A percentile compares a stretch with the other conserved stretches of the same genome.
phyloP scores from a whole-genome alignment of 2,797 vertebrate species.

The Pseudopleuronectes americanus region DNA sequence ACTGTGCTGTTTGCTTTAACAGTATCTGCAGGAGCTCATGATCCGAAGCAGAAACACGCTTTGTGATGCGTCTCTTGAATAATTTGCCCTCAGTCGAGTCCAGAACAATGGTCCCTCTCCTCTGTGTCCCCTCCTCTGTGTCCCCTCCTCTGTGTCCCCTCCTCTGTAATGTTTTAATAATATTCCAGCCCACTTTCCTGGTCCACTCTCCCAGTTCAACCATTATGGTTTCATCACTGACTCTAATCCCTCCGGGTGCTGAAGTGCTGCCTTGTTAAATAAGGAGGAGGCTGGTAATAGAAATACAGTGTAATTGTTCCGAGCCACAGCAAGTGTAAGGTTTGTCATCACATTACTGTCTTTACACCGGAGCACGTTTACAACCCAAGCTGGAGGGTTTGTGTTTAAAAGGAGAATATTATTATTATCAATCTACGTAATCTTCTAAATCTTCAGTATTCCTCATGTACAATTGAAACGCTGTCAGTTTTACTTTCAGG shows the following conservation, averaged over 20 bases:
- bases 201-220: slow-evolving; percentile 72
- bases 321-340: slow-evolving; percentile 69
- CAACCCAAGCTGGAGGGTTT: slow-evolving; percentile 47
- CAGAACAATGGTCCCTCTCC: slow-evolving; percentile 40
- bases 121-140: slow-evolving; percentile 45
- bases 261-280: slow-evolving; percentile 78
- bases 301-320: slow-evolving; percentile 77
- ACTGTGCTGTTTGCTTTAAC: not conserved
- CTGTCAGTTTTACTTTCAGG: not conserved
- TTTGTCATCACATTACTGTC: slow-evolving; percentile 68
- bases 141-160: slow-evolving; percentile 36
- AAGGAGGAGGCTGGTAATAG: slow-evolving; percentile 73
- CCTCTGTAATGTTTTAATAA: slow-evolving; percentile 68
- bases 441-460: not conserved
- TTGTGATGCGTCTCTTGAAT: not conserved
- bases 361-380: slow-evolving; percentile 49
- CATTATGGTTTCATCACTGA: slow-evolving; percentile 76
- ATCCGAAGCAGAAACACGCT: not conserved
- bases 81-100: slow-evolving; percentile 14
- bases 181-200: slow-evolving; percentile 70
- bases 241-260: slow-evolving; percentile 74
- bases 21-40: too few species aligned
- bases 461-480: not conserved
- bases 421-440: not conserved
- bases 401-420: slow-evolving; percentile 13